Evolutionary conservation across 2,888 invertebrate species (phyloP), one percentile per base, ranked within the genome.

Genomic region (Cotesia congregata): DNA sequence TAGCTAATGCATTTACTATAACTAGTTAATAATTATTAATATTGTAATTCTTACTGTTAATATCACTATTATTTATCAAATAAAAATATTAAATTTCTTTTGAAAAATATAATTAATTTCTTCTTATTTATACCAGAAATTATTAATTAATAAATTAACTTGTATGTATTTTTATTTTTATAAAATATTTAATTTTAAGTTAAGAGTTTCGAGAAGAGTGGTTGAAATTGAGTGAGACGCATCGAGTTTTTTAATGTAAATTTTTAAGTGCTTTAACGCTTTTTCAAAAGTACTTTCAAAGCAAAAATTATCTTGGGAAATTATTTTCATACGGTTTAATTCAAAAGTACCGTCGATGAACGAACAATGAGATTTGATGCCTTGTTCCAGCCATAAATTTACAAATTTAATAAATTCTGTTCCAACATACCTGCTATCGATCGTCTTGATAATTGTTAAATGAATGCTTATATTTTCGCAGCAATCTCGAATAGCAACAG

Each of bases 361-460:
- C 15, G 71, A 72, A 17, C 61, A 59, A 38, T 40, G 71, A 61
- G 9, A 20, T 3, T 72, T 17, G 1, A 62, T 38, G 12, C 38
- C 39, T 6, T 39, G 6, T 1, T 62, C 72, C 0, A 84, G 79
- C 84, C 84, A 84, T 1, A 69, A 67, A 6, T 75, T 72, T 7
- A 80, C 74, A 62, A 81, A 84, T 6, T 82, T 70, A 64, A 82
- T 72, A 38, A 83, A 85, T 12, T 79, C 30, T 15, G n/a, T 6
- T 12, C 78, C 74, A n/a, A 72, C 38, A 20, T 15, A 39, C 7
- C 71, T 17, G 1, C 60, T 75, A 7, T 59, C 50, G 9, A 82
- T 30, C 5, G 78, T 74, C 2, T 9, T 12, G 5, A 65, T 40
- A 5, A 84, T 70, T 12, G 82, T 68, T 20, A 68, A 67, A 12